These are phyloP conservation scores for Eciton burchellii DNA, from an alignment of 1,140 invertebrate species.

Conservation along the genomic window DNA sequence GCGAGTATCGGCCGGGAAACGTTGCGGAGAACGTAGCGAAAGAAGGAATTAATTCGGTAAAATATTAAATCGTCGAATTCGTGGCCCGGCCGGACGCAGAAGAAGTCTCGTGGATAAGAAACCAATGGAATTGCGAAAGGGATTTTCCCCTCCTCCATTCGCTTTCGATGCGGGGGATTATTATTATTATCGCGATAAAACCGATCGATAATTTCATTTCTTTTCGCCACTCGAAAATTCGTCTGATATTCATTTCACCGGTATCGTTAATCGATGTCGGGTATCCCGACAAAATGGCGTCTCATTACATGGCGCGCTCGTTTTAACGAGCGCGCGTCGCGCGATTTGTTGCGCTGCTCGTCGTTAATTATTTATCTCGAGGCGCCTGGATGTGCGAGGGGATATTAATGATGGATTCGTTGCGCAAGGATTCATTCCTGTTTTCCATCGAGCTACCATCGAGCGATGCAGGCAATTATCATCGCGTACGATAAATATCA, in stretches of 20 bases:
- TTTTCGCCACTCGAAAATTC: background rate
- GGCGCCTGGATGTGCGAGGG: background rate
- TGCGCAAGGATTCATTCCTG: too few species aligned
- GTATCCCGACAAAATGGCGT: conserved; percentile 5
- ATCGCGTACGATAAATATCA: too few species aligned
- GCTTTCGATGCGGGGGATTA: background rate
- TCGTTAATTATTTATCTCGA: conserved; percentile 28
- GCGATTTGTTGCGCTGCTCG: background rate
- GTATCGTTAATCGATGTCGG: background rate
- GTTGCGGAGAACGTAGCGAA: background rate
- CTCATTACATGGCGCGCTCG: conserved; percentile 1
- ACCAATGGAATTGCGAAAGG: background rate
- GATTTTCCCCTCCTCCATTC: background rate
- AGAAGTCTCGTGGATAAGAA: background rate
- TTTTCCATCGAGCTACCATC: conserved; percentile 1
- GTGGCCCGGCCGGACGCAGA: background rate
- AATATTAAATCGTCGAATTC: conserved; percentile 6
- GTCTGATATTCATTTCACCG: conserved; percentile 12
- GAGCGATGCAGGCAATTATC: background rate
- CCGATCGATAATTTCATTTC: background rate
- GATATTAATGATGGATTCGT: background rate
- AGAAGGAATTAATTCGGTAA: conserved; percentile 7
- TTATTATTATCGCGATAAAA: conserved; percentile 10
- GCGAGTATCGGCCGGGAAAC: background rate
- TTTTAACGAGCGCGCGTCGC: background rate